Base-by-base conservation (phyloP, 2,113 vertebrate genomes). In the Halcyon malimbica region DNA sequence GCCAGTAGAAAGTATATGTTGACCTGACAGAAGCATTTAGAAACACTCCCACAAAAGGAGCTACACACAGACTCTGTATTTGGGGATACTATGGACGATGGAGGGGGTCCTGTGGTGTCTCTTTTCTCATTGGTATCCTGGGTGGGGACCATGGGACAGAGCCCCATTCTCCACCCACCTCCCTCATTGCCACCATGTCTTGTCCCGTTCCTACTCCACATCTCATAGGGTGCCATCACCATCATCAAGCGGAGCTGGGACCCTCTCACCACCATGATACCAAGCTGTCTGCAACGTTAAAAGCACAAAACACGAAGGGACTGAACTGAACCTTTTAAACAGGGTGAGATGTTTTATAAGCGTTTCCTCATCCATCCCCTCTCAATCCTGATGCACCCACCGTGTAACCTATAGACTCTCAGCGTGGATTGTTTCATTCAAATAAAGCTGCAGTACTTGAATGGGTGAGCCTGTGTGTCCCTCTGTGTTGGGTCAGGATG, bases 371-470 rank as follows among this genome's bases (percentile, higher is more conserved):
- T 89, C 81, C 87, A 44, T 23, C 26, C n/a, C 11, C 3, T 11
- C 42, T 46, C 29, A 29, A 68, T 80, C 83, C 80, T 46, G 18
- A 53, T 3, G 5, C 81, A 70, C 78, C 70, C 5, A 0, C 83
- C n/a, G 0, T 94, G 95, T 97, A 95, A 87, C 82, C 59, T 93
- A 57, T 91, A 96, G 93, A 94, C 53, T 87, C 87, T 94, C 93
- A 76, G 5, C 6, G 65, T 97, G 95, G 87, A 96, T 94, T 97
- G 91, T 95, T 97, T 96, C 85, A 94, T 96, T 92, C 85, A 89
- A 97, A 97, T 97, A 97, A 97, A 97, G 95, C 96, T 97, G 97
- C 96, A 97, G 93, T 96, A 96, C 93, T 95, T 70, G 0, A 97
- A 91, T 41, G 67, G 87, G 51, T 83, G 73, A 89, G 93, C 51